A percentile compares a stretch with the other conserved stretches of the same genome.
These are phyloP conservation scores for Macrostomum lignano DNA, from an alignment of 1,140 invertebrate species.

Conservation along the genomic window DNA sequence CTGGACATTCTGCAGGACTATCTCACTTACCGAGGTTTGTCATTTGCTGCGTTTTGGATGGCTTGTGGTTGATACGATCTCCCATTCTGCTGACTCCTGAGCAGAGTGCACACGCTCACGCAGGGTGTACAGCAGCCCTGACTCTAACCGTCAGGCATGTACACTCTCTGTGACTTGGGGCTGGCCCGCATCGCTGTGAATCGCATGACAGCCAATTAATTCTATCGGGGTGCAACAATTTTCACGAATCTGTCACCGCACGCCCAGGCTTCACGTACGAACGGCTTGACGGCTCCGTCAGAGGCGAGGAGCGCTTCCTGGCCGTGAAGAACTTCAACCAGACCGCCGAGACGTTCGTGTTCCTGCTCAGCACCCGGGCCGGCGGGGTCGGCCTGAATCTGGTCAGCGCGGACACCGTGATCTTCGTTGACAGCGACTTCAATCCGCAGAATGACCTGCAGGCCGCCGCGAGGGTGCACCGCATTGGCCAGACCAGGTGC, in stretches of 20 bases:
- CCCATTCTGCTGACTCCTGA: no score
- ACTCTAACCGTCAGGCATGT: no score
- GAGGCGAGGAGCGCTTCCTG: conserved; percentile 90
- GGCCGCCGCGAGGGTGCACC: conserved; percentile 37
- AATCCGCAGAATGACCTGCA: conserved; percentile 97
- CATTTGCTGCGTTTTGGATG: no score
- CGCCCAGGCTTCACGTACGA: conserved; percentile 65
- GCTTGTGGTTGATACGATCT: no score
- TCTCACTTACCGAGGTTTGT: conserved; percentile 60
- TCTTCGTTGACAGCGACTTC: conserved; percentile 98
- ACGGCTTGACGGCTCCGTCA: conserved; percentile 91
- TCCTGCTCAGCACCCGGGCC: conserved; percentile 82
- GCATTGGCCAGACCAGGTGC: conserved; percentile 94
- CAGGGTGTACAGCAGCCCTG: no score
- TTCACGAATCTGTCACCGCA: no score
- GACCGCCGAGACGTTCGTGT: conserved; percentile 88
- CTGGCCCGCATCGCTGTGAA: no score
- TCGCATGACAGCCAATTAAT: no score
- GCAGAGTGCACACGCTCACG: no score
- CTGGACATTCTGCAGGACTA: conserved; percentile 94
- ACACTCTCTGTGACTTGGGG: no score
- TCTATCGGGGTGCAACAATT: no score
- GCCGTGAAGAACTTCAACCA: conserved; percentile 34
- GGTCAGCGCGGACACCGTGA: conserved; percentile 95
- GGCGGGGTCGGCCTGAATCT: conserved; percentile 90